Base-by-base conservation (phyloP, 2,888 invertebrate species). In the Idaea aversata region DNA sequence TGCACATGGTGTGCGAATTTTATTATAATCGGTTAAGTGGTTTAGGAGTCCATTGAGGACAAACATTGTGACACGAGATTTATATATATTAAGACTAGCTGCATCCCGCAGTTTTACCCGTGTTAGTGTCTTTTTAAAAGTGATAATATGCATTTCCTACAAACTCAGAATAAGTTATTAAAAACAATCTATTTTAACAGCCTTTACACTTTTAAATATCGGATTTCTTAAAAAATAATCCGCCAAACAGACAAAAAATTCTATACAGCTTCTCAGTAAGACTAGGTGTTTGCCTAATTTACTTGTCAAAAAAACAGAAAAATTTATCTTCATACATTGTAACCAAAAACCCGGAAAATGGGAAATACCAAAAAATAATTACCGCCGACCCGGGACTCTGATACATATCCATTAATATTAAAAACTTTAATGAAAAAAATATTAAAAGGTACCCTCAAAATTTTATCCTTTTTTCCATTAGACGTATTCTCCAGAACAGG, bases 351-450 rank as follows among this genome's bases (percentile, higher is more conserved):
- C 79, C 84, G 88, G 85, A 86, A 88, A 89, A 87, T 83, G 82
- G 81, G 81, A 82, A 81, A 73, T 73, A 81, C 82, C 84, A 79
- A 79, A 85, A 91, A 90, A 91, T 91, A 91, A 91, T 93, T 88
- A 90, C 84, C 85, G 82, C 75, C 72, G 70, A 75, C 75, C 72
- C 80, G 76, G 71, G 82, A 82, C 84, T 82, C 83, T 80, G 84
- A 90, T 87, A 88, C 85, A 77, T 84, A 81, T 81, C 78, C 87
- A 90, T 91, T 90, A 92, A 92, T 92, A 92, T 92, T 93, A 89
- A 93, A 93, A 93, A 93, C 93, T 93, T 93, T 88, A 92, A 92
- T 92, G 92, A 93, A 92, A 93, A 92, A 93, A 92, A 88, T 88
- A 90, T 92, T 89, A 92, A 92, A 91, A 88, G 90, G 75, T 70